Evolutionary conservation across 2,113 vertebrate genomes (phyloP).

Genomic region (Bubo bubo): DNA sequence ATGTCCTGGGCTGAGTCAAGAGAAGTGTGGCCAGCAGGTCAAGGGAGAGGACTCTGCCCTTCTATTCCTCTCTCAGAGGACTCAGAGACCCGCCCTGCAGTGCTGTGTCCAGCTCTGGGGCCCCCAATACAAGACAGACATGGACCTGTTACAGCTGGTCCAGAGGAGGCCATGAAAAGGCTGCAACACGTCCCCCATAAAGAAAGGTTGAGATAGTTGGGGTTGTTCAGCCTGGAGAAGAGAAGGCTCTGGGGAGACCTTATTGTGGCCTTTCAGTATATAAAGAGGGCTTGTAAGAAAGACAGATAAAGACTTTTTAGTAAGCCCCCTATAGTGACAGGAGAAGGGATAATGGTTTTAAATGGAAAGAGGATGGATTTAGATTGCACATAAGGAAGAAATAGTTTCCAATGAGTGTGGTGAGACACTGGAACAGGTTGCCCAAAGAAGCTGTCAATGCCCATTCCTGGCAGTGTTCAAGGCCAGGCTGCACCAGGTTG

Average conservation of each 20-base stretch:
- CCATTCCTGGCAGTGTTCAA: not conserved
- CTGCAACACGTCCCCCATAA: too few relatives aligned
- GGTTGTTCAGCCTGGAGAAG: not conserved
- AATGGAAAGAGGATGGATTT: not conserved
- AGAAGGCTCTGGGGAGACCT: not conserved
- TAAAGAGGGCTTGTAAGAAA: not conserved
- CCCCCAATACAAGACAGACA: not conserved
- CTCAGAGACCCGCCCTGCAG: not conserved
- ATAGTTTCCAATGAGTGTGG: not conserved
- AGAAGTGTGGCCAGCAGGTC: fast-evolving
- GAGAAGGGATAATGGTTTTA: not conserved
- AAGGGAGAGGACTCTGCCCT: not conserved
- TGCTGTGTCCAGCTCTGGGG: not conserved
- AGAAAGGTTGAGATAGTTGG: not conserved
- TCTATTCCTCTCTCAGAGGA: not conserved
- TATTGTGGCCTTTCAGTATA: too few relatives aligned
- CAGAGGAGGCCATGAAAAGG: not conserved
- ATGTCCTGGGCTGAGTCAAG: not conserved
- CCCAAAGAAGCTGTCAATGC: not conserved
- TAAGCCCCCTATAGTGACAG: not conserved
- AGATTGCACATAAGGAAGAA: not conserved
- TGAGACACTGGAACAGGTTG: too few relatives aligned
- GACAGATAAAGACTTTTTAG: not conserved
- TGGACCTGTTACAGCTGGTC: fast-evolving
- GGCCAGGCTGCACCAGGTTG: not conserved